Evolutionary conservation across 2,888 invertebrate genomes (phyloP).

Genomic region (Phania funesta): DNA sequence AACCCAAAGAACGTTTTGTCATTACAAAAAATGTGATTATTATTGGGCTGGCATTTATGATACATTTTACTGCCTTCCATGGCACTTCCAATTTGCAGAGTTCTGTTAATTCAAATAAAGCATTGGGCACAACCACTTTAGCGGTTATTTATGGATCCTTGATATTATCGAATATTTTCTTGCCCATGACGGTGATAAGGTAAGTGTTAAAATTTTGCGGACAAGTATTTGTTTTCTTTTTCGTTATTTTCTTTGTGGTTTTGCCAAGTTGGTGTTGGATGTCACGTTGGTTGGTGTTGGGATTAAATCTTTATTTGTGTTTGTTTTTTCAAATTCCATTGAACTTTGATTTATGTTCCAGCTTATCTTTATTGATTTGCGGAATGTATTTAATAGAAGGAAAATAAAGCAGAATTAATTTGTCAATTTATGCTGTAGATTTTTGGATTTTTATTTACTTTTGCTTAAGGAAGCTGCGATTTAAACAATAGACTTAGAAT

Average conservation of each 20-base stretch:
- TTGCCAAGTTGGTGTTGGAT: no score
- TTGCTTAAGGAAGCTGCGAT: no score
- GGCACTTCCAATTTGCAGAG: conserved; percentile 91
- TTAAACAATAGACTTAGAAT: no score
- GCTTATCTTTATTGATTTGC: no score
- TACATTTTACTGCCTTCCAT: conserved; percentile 95
- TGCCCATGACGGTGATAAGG: conserved; percentile 92
- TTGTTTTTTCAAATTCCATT: no score
- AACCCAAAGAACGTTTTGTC: conserved; percentile 85
- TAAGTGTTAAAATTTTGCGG: conserved; percentile 75
- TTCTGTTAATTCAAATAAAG: conserved; percentile 90
- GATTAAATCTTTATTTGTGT: no score
- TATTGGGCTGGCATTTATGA: conserved; percentile 93
- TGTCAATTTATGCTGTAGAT: no score
- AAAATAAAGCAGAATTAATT: no score
- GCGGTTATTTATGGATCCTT: conserved; percentile 93
- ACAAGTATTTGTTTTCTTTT: neutral
- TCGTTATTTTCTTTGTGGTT: neutral
- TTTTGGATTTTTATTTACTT: no score
- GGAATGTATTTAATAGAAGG: no score
- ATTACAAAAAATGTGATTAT: conserved; percentile 92
- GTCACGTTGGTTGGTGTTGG: no score
- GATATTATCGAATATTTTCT: conserved; percentile 93
- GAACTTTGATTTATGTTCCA: no score
- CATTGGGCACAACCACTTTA: conserved; percentile 90